These are phyloP conservation scores for Saturnia pavonia DNA, from an alignment of 2,888 invertebrate genomes.

Conservation along the genomic window DNA sequence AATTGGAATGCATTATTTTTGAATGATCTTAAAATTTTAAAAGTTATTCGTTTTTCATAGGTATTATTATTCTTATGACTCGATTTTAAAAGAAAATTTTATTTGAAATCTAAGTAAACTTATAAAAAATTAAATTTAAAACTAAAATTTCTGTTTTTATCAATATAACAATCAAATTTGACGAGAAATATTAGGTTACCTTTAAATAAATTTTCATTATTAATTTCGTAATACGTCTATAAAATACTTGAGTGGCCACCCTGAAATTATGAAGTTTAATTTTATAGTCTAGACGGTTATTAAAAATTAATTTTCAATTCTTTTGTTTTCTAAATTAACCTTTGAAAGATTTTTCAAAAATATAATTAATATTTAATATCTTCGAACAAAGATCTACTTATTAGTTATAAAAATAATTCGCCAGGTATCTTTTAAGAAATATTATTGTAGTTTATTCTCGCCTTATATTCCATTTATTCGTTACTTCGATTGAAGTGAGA, in stretches of 20 bases:
- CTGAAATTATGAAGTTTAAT: constrained; percentile 12
- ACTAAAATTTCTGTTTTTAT: too few relatives aligned
- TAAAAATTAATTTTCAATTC: constrained; percentile 19
- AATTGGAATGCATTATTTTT: neutral
- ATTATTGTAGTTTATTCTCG: constrained; percentile 33
- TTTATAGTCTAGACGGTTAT: constrained; percentile 18
- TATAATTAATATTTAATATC: too few relatives aligned
- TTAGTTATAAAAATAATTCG: neutral
- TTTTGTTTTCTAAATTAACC: neutral
- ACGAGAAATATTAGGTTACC: neutral
- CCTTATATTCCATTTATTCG: constrained; percentile 39
- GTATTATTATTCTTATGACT: too few relatives aligned
- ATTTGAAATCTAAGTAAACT: too few relatives aligned
- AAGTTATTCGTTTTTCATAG: too few relatives aligned
- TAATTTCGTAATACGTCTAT: neutral
- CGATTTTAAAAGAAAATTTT: too few relatives aligned
- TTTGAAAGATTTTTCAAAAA: neutral
- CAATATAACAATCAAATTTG: too few relatives aligned
- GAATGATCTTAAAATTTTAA: neutral
- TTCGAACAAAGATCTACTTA: too few relatives aligned
- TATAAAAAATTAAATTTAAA: too few relatives aligned
- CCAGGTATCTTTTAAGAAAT: constrained; percentile 24
- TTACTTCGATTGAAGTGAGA: constrained; percentile 37
- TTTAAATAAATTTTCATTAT: neutral
- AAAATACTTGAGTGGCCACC: neutral